phyloP scores from a whole-genome alignment of 2,797 vertebrate species.

The Gambusia yucatana region DNA sequence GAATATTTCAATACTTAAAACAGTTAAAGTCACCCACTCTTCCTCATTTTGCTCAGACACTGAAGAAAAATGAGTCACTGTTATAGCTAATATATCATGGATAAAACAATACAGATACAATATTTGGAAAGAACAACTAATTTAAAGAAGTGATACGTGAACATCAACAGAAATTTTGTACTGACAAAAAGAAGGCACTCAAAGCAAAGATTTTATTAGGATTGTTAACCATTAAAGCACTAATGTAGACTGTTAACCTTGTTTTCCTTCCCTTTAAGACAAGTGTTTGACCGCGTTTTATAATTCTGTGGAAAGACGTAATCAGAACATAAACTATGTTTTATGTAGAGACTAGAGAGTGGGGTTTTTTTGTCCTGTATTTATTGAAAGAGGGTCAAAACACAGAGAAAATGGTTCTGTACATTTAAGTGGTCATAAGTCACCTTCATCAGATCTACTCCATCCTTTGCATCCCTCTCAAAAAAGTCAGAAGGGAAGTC shows the following conservation, averaged over 20 bases:
- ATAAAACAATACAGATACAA: background rate
- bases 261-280: background rate
- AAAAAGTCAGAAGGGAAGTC: slow-evolving; percentile 91
- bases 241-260: background rate
- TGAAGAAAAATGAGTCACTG: background rate
- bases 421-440: background rate
- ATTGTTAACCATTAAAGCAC: background rate
- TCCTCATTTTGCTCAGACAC: background rate
- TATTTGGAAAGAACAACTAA: background rate
- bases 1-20: background rate
- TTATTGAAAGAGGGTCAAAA: background rate
- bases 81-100: background rate
- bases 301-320: background rate
- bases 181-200: background rate
- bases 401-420: background rate
- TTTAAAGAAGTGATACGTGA: background rate
- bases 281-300: background rate
- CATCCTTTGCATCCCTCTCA: slow-evolving; percentile 91
- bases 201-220: background rate
- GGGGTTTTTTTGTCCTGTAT: background rate
- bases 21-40: background rate
- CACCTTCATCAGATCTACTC: slow-evolving; percentile 90
- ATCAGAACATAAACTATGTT: background rate
- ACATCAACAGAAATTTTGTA: background rate
- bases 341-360: no score